Percentiles rank a stretch among this genome's conserved stretches.
phyloP scores from a whole-genome alignment of 2,797 vertebrate genomes.

The Parauchenoglanis punctatus region DNA sequence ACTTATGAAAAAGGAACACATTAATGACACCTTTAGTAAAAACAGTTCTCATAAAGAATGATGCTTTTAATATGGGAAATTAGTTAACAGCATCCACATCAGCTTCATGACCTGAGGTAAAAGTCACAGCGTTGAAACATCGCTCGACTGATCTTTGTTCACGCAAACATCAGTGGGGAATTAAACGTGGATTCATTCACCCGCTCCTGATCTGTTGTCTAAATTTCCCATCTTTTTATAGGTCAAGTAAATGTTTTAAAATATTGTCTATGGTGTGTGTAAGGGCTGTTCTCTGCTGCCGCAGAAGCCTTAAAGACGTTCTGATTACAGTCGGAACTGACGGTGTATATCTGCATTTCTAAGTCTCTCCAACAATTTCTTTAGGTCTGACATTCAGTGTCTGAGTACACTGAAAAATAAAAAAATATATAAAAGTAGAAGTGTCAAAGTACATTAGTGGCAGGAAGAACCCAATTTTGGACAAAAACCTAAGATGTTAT shows the following conservation, averaged over 20 bases:
- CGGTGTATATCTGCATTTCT: no score
- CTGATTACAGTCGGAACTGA: neutral
- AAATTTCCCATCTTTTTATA: neutral
- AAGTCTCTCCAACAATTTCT: neutral
- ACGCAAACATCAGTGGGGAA: neutral
- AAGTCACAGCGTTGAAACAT: neutral
- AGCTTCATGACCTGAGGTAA: neutral
- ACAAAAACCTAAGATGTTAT: no score
- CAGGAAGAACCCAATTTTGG: neutral
- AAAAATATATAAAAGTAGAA: neutral
- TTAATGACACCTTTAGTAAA: neutral
- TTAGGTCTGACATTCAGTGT: neutral
- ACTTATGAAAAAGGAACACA: neutral
- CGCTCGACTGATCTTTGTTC: neutral
- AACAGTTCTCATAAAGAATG: slow-evolving; percentile 6
- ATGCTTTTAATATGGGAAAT: neutral
- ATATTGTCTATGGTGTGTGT: neutral
- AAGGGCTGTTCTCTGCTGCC: no score
- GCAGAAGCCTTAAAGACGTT: neutral
- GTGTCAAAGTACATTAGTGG: neutral
- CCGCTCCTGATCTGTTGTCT: neutral
- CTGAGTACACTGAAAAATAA: neutral
- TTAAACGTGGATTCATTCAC: neutral
- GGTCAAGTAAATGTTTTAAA: neutral
- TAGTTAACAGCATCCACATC: neutral